Base-by-base conservation (phyloP, 2,797 vertebrate genomes). In the Cephalopachus bancanus region DNA sequence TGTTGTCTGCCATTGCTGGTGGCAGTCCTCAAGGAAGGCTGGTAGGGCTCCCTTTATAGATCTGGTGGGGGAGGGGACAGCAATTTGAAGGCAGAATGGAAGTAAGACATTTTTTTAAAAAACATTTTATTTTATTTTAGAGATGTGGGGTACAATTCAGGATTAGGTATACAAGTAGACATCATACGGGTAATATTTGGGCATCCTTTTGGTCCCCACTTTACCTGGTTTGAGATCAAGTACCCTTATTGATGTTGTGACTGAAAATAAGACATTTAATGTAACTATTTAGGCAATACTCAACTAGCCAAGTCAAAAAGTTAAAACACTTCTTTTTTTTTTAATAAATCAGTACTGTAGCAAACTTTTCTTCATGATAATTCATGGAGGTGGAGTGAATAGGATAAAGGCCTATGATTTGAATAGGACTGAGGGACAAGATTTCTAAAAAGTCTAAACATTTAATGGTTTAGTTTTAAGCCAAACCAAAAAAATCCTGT, bases 291-390 rank as follows among this genome's bases (percentile, higher is more conserved):
- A 80, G 59, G 11, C 7, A 69, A 49, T 62, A 79, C 14, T 30
- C 64, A 93, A 83, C 53, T 79, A 80, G 4, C 4, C 6, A 44
- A 78, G 22, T 72, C 55, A 69, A 69, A 79, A 57, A 85, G 60
- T 81, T 75, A 65, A 81, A 59, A 74, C 26, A 44, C 2, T 85
- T 37, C 11, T 60, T 71, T 57, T 37, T 79, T 72, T 37, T 24
- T 57, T 4, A 0, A 86, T 81, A 65, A 85, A 59, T 28, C 33
- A 64, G 14, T 44, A 69, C 17, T 49, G 15, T 20, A 72, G 57
- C n/a, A 51, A 87, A 74, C 8, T 71, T 93, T 87, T 83, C 69
- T 94, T 86, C 22, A 49, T 86, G 15, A 86, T 71, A 89, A 91
- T 22, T 67, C 33, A 37, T 17, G 15, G 69, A 89, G 51, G 65